These are phyloP conservation scores for Zaprionus ornatus DNA, from an alignment of 1,140 invertebrate species.

Conservation along the genomic window DNA sequence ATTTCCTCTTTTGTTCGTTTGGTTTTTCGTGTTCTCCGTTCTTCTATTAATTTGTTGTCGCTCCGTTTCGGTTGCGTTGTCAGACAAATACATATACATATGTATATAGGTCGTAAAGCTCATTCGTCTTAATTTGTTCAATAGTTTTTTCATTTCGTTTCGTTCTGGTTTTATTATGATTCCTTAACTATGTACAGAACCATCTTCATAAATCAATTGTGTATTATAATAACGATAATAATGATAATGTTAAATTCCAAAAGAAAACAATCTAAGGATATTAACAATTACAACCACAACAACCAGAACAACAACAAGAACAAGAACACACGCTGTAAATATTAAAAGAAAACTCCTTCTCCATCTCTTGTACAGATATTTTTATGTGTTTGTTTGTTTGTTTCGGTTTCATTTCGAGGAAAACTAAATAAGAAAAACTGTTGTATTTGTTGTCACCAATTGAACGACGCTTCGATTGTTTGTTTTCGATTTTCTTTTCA, in stretches of 20 bases:
- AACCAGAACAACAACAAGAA: constrained; percentile 46
- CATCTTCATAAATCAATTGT: constrained; percentile 46
- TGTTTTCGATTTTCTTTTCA: constrained; percentile 44
- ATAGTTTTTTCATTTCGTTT: constrained; percentile 57
- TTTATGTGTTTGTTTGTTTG: constrained; percentile 74
- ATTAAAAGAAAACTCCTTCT: constrained; percentile 53
- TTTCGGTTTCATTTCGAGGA: constrained; percentile 63
- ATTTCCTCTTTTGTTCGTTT: constrained; percentile 37
- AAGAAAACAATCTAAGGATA: constrained; percentile 30
- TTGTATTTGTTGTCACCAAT: constrained; percentile 76
- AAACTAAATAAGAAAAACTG: constrained; percentile 22
- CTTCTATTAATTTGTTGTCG: constrained; percentile 74
- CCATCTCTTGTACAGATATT: constrained; percentile 77
- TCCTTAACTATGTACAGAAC: constrained; percentile 45
- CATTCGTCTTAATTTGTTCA: constrained; percentile 78
- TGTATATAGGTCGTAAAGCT: constrained; percentile 63
- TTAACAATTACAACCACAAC: constrained; percentile 37
- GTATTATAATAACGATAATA: constrained; percentile 48
- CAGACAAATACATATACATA: constrained; percentile 34
- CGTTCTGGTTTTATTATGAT: constrained; percentile 53
- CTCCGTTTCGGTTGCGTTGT: constrained; percentile 54
- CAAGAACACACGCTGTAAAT: constrained; percentile 74
- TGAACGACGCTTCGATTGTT: constrained; percentile 70
- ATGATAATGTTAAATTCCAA: constrained; percentile 3
- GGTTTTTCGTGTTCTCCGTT: constrained; percentile 39